Evolutionary conservation across 2,113 vertebrate species (phyloP), one percentile per base, ranked within the genome.

Genomic region (Chaetodon trifascialis): DNA sequence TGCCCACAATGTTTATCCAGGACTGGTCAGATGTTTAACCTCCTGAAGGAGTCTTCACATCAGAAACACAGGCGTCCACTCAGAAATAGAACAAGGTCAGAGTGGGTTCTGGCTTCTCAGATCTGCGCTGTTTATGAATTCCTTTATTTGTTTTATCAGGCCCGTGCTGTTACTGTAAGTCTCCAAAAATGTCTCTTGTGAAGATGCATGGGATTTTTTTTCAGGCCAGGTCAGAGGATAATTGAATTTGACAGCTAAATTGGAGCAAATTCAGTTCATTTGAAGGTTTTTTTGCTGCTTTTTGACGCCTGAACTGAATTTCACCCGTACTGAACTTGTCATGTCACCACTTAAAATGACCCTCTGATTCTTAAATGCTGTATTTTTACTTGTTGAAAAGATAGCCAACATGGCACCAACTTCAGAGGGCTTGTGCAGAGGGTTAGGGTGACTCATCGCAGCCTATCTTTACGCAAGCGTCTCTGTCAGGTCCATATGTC

Each of bases 371-470:
- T 44, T 78, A 34, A 73, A 78, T 66, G 47, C 15, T 52, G 60
- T 76, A 84, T 52, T 77, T 86, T 85, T 59, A 71, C 54, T 80
- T 77, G 1, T 80, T 80, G 52, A 72, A 79, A 81, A 88, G 51
- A 83, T 46, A 2, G 82, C 79, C 85, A 86, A 70, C 86, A 80
- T 86, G 86, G 86, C 86, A 73, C 46, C 51, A 34, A 66, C 70
- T 86, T 90, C 71, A 79, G 44, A 84, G 52, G 42, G 14, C 46
- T 79, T 59, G 79, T 82, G 42, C n/a, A 71, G 63, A n/a, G n/a
- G n/a, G n/a, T n/a, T n/a, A n/a, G n/a, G n/a, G 65, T 94, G 83
- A 92, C 84, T 94, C 92, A 90, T 89, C 55, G 9, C 70, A 84
- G 73, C 51, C 85, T 87, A 85, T 91, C 87, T 92, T 90, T 86